These are phyloP conservation scores for Clarias batrachus DNA, from an alignment of 2,113 vertebrate genomes.

Conservation along the genomic window DNA sequence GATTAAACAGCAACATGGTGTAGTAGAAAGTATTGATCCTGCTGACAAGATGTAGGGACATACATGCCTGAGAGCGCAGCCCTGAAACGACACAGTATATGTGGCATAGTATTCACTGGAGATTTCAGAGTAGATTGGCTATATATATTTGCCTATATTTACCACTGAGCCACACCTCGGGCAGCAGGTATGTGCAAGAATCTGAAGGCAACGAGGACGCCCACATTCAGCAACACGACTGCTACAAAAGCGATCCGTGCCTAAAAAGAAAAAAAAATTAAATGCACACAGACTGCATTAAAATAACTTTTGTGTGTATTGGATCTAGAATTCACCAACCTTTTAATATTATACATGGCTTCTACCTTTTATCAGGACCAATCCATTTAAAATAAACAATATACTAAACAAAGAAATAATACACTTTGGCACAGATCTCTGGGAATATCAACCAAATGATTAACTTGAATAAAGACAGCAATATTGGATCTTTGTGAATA, in stretches of 20 bases:
- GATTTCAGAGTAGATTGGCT: background rate
- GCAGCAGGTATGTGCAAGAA: slow-evolving; percentile 69
- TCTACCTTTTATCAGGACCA: background rate
- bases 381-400: background rate
- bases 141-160: slow-evolving; percentile 14
- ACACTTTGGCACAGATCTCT: background rate
- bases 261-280: slow-evolving; percentile 59
- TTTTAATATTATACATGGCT: background rate
- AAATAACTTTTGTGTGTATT: background rate
- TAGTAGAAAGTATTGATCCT: slow-evolving; percentile 85
- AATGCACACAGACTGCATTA: slow-evolving; percentile 31
- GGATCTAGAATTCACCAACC: background rate
- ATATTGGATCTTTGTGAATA: background rate
- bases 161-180: slow-evolving; percentile 75
- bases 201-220: slow-evolving; percentile 79
- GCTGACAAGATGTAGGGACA: slow-evolving; percentile 85
- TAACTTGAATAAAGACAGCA: background rate
- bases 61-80: slow-evolving; percentile 66
- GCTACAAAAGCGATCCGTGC: slow-evolving; percentile 76
- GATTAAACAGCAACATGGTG: slow-evolving; percentile 82
- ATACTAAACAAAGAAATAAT: background rate
- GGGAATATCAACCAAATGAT: background rate
- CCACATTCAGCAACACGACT: slow-evolving; percentile 76
- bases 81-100: slow-evolving; percentile 63
- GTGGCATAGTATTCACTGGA: slow-evolving; percentile 3